Conservation (phyloP, 1,140 invertebrate species). For the Zaprionus inermis region DNA sequence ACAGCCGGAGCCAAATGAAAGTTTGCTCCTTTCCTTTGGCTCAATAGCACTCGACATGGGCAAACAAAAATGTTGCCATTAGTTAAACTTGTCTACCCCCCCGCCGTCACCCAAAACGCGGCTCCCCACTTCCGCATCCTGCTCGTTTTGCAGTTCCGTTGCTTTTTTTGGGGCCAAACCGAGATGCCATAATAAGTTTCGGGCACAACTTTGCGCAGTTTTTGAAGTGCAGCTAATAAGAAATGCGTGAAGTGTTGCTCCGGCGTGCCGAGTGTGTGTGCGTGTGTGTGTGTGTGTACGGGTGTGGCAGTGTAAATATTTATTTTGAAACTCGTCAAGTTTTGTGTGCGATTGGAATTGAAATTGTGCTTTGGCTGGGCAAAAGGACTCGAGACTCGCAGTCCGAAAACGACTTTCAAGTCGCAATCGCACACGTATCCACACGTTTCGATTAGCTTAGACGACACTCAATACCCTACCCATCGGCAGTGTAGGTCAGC, state of each 20-base stretch:
- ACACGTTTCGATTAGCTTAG: conserved; percentile 37
- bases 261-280: conserved; percentile 19
- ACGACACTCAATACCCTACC: background rate
- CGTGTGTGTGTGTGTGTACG: conserved; percentile 9
- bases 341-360: conserved; percentile 51
- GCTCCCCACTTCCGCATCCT: conserved; percentile 10
- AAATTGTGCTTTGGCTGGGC: conserved; percentile 38
- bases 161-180: conserved; percentile 25
- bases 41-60: conserved; percentile 59
- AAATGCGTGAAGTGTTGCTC: conserved; percentile 72
- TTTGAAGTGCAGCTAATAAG: conserved; percentile 67
- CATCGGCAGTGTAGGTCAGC: background rate
- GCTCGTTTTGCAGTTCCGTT: conserved; percentile 25
- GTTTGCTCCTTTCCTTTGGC: conserved; percentile 54
- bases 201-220: conserved; percentile 42
- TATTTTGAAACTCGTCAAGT: conserved; percentile 68
- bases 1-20: conserved; percentile 68
- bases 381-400: conserved; percentile 8
- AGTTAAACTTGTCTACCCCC: conserved; percentile 42
- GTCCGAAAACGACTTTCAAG: conserved; percentile 3
- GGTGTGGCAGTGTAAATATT: conserved; percentile 66
- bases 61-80: conserved; percentile 64
- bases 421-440: background rate
- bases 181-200: conserved; percentile 62
- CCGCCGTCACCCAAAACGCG: conserved; percentile 6